These are phyloP conservation scores for Squalus acanthias DNA, from an alignment of 2,797 vertebrate species.

Conservation along the genomic window DNA sequence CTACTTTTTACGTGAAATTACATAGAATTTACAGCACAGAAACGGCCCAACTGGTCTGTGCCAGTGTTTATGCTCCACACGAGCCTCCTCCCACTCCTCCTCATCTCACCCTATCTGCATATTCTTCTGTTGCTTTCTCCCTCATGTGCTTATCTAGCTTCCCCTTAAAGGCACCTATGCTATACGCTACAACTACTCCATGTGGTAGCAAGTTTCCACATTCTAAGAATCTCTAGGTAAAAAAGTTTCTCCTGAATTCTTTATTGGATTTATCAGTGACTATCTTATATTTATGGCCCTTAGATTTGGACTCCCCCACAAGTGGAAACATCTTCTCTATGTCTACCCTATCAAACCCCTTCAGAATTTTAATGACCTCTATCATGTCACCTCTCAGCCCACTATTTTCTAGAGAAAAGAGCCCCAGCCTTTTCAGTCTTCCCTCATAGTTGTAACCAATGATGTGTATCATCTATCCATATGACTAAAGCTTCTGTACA, in stretches of 20 bases:
- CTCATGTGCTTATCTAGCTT: neutral
- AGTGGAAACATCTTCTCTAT: neutral
- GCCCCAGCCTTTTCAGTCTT: neutral
- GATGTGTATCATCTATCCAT: neutral
- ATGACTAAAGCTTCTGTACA: neutral
- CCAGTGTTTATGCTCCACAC: neutral
- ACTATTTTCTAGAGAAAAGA: neutral
- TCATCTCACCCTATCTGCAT: neutral
- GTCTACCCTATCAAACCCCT: neutral
- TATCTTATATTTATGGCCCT: neutral
- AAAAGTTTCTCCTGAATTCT: neutral
- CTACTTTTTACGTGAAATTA: neutral
- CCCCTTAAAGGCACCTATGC: neutral
- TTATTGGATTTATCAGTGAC: neutral
- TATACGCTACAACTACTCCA: neutral
- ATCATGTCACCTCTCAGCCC: neutral
- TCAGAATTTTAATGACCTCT: neutral
- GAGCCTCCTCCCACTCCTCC: neutral
- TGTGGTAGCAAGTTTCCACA: neutral
- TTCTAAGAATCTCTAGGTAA: neutral
- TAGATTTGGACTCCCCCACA: neutral
- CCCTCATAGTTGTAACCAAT: neutral
- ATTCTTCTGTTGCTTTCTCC: neutral
- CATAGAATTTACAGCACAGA: neutral
- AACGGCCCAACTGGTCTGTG: neutral